Conservation (phyloP, 2,888 invertebrate genomes). For the Acanthosepion pharaonis region DNA sequence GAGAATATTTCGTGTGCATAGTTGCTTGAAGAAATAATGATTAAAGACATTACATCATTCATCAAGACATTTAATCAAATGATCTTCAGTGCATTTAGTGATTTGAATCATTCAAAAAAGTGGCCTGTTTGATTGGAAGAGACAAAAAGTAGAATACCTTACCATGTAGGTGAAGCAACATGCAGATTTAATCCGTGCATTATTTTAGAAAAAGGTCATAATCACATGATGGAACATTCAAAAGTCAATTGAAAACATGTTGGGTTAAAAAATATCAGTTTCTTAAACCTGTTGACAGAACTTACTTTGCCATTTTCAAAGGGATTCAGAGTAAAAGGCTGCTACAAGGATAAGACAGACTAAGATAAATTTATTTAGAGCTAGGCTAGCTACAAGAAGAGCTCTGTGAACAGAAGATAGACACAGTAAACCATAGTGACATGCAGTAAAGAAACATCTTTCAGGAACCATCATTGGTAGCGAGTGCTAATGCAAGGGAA, state of each 20-base stretch:
- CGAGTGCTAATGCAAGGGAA: slow-evolving; percentile 34
- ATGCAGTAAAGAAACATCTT: background rate
- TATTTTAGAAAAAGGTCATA: slow-evolving; percentile 25
- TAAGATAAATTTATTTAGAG: background rate
- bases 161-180: slow-evolving; percentile 46
- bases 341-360: slow-evolving; percentile 33
- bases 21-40: background rate
- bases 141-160: slow-evolving; percentile 1
- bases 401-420: background rate
- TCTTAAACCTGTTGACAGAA: slow-evolving; percentile 24
- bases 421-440: slow-evolving; percentile 16
- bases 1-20: background rate
- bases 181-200: slow-evolving; percentile 42
- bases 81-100: background rate
- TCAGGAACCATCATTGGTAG: slow-evolving; percentile 34
- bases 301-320: background rate
- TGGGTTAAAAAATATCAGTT: slow-evolving; percentile 43
- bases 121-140: background rate
- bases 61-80: slow-evolving; percentile 17
- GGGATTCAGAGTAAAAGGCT: background rate
- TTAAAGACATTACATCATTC: background rate
- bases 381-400: background rate
- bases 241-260: slow-evolving; percentile 44
- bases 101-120: background rate
- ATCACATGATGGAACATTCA: slow-evolving; percentile 33